Base-by-base conservation (phyloP, 2,888 invertebrate species). In the Coenonympha arcania region DNA sequence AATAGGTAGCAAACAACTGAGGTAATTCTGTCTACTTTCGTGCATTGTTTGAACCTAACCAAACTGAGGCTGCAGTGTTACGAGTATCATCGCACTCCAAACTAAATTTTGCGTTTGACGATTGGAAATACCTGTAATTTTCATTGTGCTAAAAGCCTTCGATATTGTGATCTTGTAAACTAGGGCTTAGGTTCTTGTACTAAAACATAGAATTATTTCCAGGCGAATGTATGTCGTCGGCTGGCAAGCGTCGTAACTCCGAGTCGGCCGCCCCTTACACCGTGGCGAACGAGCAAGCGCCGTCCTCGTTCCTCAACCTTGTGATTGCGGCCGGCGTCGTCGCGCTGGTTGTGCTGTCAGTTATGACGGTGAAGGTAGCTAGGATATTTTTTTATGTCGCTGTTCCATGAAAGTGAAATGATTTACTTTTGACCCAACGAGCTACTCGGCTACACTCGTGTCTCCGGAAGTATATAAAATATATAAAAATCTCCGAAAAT, bases 241-340 rank as follows among this genome's bases (percentile, higher is more conserved):
- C 92, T 45, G 93, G 92, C 18, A 93, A 93, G 70, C 87, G 93
- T 3, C 88, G 92, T 53, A 92, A 92, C 57, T 90, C 91, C 1
- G 88, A 89, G 50, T 88, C 88, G 65, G 87, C 79, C 61, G 87
- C 87, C 30, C 69, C 87, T 28, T 75, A 73, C 58, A 64, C 76
- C 11, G 64, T 72, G 61, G 55, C 69, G 69, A 61, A 54, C 61
- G 56, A 59, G 6, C 56, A 46, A 16, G 37, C 68, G 37, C 85
- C 91, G 9, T 87, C 92, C 59, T 89, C 90, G 48, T 88, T 90
- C 54, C 90, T 90, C 3, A 89, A 89, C 19, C 82, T 91, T 59
- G 89, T 90, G 63, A 88, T 92, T 40, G 91, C 91, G 6, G 90
- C 91, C 37, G 92, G 92, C 68, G 87, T 92, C 48, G 89, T 90